phyloP scores from a whole-genome alignment of 2,797 vertebrate species.

The Sebastes baramenuke region DNA sequence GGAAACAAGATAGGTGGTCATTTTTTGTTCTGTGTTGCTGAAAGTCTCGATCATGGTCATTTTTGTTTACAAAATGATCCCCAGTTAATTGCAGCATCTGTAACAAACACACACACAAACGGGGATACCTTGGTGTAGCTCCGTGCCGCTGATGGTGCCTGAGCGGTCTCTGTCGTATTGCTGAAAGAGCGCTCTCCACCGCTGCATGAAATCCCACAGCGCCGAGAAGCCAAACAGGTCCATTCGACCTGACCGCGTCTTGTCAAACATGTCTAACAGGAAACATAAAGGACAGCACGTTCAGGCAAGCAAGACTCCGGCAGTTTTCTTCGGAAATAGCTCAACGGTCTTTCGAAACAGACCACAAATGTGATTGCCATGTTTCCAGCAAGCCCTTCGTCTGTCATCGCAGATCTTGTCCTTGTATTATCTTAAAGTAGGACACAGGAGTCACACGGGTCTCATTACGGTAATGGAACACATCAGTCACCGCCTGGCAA shows the following conservation, averaged over 20 bases:
- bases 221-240: constrained; percentile 92
- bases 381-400: neutral
- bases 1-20: neutral
- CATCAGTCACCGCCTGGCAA: constrained; percentile 39
- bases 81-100: neutral
- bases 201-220: constrained; percentile 91
- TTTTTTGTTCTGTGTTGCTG: neutral
- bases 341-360: neutral
- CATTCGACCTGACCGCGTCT: constrained; percentile 88
- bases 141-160: constrained; percentile 86
- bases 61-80: neutral
- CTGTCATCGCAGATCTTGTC: neutral
- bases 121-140: constrained; percentile 92
- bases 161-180: constrained; percentile 93
- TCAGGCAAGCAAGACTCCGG: neutral
- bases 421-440: neutral
- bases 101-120: neutral
- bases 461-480: constrained; percentile 14
- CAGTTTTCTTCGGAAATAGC: neutral
- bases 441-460: constrained; percentile 22
- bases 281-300: neutral
- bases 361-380: neutral
- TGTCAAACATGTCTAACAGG: constrained; percentile 94
- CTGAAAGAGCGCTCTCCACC: constrained; percentile 93
- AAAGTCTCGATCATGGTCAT: neutral